Percentiles rank a stretch among this genome's conserved stretches.
Conservation (phyloP, 1,140 invertebrate species). For the Zaprionus ornatus region DNA sequence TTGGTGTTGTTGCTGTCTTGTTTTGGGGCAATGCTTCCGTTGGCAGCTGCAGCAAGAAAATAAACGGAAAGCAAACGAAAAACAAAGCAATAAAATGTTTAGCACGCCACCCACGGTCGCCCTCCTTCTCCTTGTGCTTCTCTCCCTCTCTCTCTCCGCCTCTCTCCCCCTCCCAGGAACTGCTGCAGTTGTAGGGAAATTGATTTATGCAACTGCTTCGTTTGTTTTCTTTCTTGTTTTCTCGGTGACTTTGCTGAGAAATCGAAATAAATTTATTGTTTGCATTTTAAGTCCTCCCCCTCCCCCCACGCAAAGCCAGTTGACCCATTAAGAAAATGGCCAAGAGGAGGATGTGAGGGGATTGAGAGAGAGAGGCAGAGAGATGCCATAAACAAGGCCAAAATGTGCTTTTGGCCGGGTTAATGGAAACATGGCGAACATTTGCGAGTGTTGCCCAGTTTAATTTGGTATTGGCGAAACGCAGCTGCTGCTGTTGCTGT, state of each 20-base stretch:
- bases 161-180: neutral
- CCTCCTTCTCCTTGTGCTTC: neutral
- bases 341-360: neutral
- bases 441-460: constrained; percentile 39
- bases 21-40: constrained; percentile 29
- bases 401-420: constrained; percentile 38
- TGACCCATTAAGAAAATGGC: constrained; percentile 68
- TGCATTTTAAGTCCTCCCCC: constrained; percentile 34
- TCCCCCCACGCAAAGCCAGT: too few relatives aligned
- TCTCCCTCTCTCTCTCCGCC: neutral
- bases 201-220: constrained; percentile 69
- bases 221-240: constrained; percentile 22
- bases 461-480: constrained; percentile 50
- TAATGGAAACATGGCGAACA: constrained; percentile 65
- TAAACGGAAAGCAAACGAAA: constrained; percentile 31
- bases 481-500: constrained; percentile 10
- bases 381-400: constrained; percentile 18
- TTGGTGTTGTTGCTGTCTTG: constrained; percentile 39
- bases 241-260: constrained; percentile 35
- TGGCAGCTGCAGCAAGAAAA: constrained; percentile 19
- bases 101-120: neutral
- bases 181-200: constrained; percentile 47
- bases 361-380: neutral
- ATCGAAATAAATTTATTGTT: constrained; percentile 67
- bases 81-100: constrained; percentile 69